Conservation (phyloP, 2,113 vertebrate genomes). For the Mobula birostris region DNA sequence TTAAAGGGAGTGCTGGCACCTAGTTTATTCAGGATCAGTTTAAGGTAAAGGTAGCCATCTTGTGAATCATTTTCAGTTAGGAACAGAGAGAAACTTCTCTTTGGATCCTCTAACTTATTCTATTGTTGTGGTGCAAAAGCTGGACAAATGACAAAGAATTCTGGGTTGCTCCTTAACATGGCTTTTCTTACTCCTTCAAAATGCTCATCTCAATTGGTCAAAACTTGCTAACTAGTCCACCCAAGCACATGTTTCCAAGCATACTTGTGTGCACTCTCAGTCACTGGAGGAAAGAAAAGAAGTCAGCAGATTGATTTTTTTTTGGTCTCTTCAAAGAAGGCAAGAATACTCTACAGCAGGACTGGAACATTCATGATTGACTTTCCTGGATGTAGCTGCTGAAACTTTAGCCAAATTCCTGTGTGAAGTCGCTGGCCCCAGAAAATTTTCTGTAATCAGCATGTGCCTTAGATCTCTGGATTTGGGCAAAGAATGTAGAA, state of each 20-base stretch:
- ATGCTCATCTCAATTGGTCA: not conserved
- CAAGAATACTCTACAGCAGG: not conserved
- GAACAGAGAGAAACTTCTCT: not conserved
- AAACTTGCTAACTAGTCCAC: not conserved
- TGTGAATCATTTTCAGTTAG: not conserved
- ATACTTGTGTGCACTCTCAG: too few species aligned
- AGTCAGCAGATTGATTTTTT: too few species aligned
- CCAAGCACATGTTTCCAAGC: too few species aligned
- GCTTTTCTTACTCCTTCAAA: not conserved
- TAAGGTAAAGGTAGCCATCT: not conserved
- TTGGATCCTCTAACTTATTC: not conserved
- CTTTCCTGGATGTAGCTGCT: not conserved
- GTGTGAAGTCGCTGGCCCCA: too few species aligned
- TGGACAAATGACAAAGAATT: not conserved
- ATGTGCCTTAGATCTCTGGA: too few species aligned
- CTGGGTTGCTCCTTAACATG: not conserved
- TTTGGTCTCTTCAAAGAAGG: too few species aligned
- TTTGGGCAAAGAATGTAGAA: too few species aligned
- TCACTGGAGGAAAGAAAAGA: too few species aligned
- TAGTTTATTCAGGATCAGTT: not conserved
- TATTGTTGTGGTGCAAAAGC: not conserved
- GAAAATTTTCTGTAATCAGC: too few species aligned
- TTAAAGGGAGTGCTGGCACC: too few species aligned
- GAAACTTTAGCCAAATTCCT: too few species aligned
- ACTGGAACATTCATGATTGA: not conserved